These are phyloP conservation scores for Homarus gammarus DNA, from an alignment of 2,888 invertebrate species.

Conservation along the genomic window DNA sequence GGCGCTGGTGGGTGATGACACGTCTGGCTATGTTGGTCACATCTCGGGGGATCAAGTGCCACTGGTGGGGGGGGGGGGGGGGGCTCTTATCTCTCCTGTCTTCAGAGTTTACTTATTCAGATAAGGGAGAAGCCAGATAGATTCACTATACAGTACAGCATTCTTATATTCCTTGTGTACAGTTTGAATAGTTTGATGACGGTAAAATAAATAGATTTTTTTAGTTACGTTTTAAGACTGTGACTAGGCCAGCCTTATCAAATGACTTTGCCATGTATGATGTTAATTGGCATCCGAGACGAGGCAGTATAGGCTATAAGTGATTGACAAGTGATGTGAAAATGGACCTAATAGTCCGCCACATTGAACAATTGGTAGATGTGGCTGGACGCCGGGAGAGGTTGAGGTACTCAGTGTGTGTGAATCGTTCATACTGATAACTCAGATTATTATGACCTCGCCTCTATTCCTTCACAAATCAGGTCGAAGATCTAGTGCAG, in stretches of 20 bases:
- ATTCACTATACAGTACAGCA: too few relatives aligned
- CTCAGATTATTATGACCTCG: background rate
- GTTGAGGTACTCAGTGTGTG: background rate
- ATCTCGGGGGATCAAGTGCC: slow-evolving; percentile 3
- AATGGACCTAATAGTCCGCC: background rate
- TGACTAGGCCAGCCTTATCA: too few relatives aligned
- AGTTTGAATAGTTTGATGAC: too few relatives aligned
- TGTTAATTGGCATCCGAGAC: background rate
- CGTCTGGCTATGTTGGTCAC: background rate
- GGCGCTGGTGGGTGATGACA: background rate
- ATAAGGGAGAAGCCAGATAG: too few relatives aligned
- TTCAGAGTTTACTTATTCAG: background rate
- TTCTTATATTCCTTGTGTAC: too few relatives aligned
- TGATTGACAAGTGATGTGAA: background rate
- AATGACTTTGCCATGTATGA: background rate
- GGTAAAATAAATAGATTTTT: too few relatives aligned
- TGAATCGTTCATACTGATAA: background rate
- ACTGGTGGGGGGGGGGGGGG: background rate
- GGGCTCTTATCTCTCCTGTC: background rate
- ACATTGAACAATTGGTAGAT: too few relatives aligned
- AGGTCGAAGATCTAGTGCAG: background rate
- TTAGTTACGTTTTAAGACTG: too few relatives aligned
- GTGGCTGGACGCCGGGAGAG: background rate
- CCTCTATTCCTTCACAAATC: background rate
- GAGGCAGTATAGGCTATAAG: background rate